Evolutionary conservation across 2,113 vertebrate species (phyloP).

Genomic region (Chrysemys picta): DNA sequence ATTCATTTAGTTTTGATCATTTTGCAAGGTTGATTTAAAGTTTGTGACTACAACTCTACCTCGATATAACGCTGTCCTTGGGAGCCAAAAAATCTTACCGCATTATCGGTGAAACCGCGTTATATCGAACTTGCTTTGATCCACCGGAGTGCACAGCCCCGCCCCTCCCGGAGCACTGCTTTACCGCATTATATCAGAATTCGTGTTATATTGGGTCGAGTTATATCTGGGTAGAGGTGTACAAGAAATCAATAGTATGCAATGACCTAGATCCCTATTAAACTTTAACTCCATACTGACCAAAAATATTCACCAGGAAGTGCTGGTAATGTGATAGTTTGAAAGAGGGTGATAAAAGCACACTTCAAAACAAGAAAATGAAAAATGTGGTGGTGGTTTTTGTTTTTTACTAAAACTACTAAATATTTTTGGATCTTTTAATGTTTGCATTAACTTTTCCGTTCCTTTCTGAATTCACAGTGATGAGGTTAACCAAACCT

Average conservation of each 20-base stretch:
- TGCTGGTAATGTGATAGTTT: neutral
- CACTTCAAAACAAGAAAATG: neutral
- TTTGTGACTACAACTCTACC: neutral
- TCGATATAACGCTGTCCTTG: no score
- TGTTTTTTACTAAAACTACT: neutral
- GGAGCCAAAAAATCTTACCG: no score
- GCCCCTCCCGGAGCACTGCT: no score
- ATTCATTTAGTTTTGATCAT: neutral
- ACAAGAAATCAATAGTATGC: neutral
- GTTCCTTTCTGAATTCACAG: conserved; percentile 78
- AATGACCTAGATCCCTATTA: neutral
- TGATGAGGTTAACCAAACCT: conserved; percentile 98
- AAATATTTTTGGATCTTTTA: neutral
- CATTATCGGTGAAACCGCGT: no score
- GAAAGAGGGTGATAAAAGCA: no score
- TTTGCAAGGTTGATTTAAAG: neutral
- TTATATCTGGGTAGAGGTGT: no score
- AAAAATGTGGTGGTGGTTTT: neutral
- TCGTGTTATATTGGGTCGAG: no score
- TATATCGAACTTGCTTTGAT: no score
- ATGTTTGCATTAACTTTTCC: neutral
- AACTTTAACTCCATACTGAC: neutral
- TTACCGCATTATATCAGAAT: no score
- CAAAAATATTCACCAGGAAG: neutral
- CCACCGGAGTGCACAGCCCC: no score